Evolutionary conservation across 2,888 invertebrate genomes (phyloP), one percentile per base, ranked within the genome.

Genomic region (Unio pictorum): DNA sequence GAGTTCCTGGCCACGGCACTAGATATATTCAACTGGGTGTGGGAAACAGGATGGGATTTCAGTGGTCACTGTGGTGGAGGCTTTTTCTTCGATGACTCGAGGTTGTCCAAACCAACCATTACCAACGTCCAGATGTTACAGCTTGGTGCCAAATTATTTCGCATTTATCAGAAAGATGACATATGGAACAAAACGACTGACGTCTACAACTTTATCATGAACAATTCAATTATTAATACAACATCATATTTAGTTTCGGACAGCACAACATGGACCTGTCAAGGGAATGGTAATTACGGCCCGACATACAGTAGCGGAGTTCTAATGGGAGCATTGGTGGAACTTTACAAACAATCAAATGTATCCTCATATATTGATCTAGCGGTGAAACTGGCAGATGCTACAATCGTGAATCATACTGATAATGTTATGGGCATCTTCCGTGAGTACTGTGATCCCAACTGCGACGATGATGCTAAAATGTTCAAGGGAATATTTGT

Each of bases 401-500:
- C 75, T 11, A 69, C 73, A 20, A 79, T 84, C 11, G 57, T 69
- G 7, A 69, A 74, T 55, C 72, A 69, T 26, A 76, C 78, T 23
- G 71, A 71, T 55, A 64, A 77, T 61, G 68, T 71, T 1, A 66
- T 73, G 17, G 82, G 81, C 1, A 75, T 84, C 15, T 70, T 84
- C 4, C 72, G 73, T 2, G 83, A 82, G 70, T 74, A 62, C 23
- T 84, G 83, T 61, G 78, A 76, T 17, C 80, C 80, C 17, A 67
- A 66, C 17, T 80, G 81, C 64, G 73, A 79, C 58, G 78, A 82
- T 11, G 83, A 83, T 28, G 73, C 73, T 1, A 69, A 74, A 26
- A 81, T 81, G 73, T 84, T 79, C 45, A 84, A 84, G 69, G 82
- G 81, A 1, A 78, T 83, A 30, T 81, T 83, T 67, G 76, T 71